A percentile compares a stretch with the other conserved stretches of the same genome.
These are phyloP conservation scores for Barbus barbus DNA, from an alignment of 2,113 vertebrate genomes.

Conservation along the genomic window DNA sequence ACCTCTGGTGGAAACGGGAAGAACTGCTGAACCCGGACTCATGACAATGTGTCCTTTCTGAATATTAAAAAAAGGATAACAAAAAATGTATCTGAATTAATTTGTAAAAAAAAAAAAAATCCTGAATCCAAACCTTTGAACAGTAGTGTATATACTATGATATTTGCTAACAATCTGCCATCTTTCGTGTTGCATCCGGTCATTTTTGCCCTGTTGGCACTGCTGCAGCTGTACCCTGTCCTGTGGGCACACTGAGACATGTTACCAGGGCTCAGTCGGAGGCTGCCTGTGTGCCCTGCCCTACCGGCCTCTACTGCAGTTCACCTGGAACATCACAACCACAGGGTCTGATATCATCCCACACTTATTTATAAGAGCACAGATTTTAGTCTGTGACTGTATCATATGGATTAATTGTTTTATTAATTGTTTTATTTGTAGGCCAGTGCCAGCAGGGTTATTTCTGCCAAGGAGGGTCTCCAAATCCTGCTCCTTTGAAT, in stretches of 20 bases:
- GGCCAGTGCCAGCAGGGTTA: conserved; percentile 83
- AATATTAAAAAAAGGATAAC: background rate
- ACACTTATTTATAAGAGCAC: background rate
- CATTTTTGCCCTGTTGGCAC: conserved; percentile 79
- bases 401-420: conserved; percentile 13
- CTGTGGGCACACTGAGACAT: conserved; percentile 78
- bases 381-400: background rate
- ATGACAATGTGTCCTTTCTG: background rate
- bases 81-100: background rate
- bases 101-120: background rate
- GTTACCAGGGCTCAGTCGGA: conserved; percentile 71
- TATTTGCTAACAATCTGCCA: background rate
- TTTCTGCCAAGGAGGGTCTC: conserved; percentile 84
- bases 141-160: background rate
- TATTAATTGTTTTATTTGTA: conserved; percentile 60
- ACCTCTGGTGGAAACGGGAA: no score
- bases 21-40: no score
- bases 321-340: conserved; percentile 79
- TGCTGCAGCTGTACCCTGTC: conserved; percentile 76
- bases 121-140: background rate
- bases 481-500: conserved; percentile 70
- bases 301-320: conserved; percentile 80
- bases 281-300: conserved; percentile 80
- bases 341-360: conserved; percentile 71
- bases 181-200: conserved; percentile 66